phyloP scores from a whole-genome alignment of 2,797 vertebrate species.

The Naso thynnoides region DNA sequence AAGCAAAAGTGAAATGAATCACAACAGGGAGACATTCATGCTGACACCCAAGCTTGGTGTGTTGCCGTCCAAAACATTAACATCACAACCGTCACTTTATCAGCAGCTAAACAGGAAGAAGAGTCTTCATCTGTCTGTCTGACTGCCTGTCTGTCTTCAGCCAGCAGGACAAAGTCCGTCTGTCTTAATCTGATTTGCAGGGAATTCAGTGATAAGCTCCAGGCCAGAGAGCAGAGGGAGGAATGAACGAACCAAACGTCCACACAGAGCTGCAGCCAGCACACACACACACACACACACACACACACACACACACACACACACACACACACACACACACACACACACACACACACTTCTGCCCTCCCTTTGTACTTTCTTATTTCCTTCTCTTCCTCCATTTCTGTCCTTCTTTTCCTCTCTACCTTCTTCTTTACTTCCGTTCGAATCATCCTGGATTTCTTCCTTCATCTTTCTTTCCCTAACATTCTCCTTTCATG shows the following conservation, averaged over 20 bases:
- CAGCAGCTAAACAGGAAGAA: too few species aligned
- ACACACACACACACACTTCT: background rate
- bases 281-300: background rate
- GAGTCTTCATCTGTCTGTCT: background rate
- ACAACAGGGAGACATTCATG: background rate
- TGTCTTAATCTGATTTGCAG: slow-evolving; percentile 33
- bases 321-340: background rate
- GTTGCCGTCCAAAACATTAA: too few species aligned
- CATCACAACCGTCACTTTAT: background rate
- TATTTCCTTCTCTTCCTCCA: too few species aligned
- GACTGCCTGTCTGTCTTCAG: background rate
- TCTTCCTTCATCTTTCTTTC: too few species aligned
- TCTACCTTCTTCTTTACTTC: too few species aligned
- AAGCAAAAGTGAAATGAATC: background rate
- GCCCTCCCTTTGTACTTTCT: background rate
- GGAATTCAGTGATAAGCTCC: slow-evolving; percentile 21
- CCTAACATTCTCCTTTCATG: background rate
- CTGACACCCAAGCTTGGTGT: too few species aligned
- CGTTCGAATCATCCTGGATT: too few species aligned
- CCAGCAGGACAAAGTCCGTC: slow-evolving; percentile 27
- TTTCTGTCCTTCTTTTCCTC: too few species aligned
- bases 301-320: background rate
- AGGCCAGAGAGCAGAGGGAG: slow-evolving; percentile 10
- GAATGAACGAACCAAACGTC: slow-evolving; percentile 1
- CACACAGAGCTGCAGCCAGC: background rate